Evolutionary conservation across 2,888 invertebrate genomes (phyloP).

Genomic region (Parasteatoda lunata): DNA sequence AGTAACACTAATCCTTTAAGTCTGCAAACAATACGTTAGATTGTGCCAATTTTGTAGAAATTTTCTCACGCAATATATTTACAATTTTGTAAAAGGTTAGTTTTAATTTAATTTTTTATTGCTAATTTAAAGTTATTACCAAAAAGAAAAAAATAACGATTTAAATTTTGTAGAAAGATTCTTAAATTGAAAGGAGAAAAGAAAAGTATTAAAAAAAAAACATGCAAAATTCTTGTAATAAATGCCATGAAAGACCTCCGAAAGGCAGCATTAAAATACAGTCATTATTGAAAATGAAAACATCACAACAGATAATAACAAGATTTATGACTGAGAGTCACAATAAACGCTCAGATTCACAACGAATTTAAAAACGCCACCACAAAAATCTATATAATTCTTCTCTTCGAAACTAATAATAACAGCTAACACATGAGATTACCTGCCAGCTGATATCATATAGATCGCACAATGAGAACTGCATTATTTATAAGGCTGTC

Average conservation of each 20-base stretch:
- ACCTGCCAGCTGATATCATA: constrained; percentile 54
- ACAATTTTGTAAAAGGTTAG: too few relatives aligned
- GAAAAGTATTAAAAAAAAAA: background rate
- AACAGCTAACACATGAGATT: constrained; percentile 17
- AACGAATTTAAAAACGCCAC: constrained; percentile 40
- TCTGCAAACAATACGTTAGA: too few relatives aligned
- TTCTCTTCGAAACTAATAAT: constrained; percentile 32
- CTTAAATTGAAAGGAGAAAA: background rate
- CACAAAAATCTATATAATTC: constrained; percentile 3
- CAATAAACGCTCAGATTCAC: constrained; percentile 32
- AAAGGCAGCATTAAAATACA: constrained; percentile 43
- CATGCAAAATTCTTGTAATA: background rate
- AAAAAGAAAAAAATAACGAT: too few relatives aligned
- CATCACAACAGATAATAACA: constrained; percentile 35
- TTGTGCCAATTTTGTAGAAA: too few relatives aligned
- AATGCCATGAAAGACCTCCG: background rate
- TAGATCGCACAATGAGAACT: constrained; percentile 39
- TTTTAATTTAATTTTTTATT: too few relatives aligned
- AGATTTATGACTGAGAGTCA: constrained; percentile 46
- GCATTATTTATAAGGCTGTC: constrained; percentile 63
- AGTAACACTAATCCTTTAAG: too few relatives aligned
- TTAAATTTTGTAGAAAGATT: background rate
- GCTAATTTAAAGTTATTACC: too few relatives aligned
- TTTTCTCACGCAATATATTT: too few relatives aligned
- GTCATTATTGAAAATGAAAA: constrained; percentile 36